Conservation (phyloP, 2,113 vertebrate species). For the Trematocara macrostoma region DNA sequence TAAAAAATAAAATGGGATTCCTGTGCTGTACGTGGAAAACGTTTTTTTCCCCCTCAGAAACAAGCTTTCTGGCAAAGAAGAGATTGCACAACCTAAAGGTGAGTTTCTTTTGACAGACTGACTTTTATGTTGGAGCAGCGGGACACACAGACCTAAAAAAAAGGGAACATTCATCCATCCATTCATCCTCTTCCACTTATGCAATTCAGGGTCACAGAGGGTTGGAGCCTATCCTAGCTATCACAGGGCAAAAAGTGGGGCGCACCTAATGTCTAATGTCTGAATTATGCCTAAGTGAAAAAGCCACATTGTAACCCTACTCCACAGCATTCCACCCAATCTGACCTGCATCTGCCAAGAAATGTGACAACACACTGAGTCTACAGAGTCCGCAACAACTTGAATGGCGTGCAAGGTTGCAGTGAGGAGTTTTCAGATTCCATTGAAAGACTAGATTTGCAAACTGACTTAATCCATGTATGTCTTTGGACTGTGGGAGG, state of each 20-base stretch:
- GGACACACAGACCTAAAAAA: neutral
- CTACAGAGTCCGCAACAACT: neutral
- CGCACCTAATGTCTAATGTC: neutral
- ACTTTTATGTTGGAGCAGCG: neutral
- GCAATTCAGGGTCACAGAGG: neutral
- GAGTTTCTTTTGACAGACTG: fast-evolving
- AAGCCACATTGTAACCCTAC: fast-evolving
- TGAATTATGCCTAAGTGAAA: neutral
- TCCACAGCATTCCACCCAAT: neutral
- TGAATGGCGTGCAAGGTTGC: neutral
- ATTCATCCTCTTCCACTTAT: neutral
- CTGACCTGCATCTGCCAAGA: neutral
- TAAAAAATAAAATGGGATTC: neutral
- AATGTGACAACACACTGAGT: neutral
- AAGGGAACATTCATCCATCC: neutral
- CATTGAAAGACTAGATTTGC: neutral
- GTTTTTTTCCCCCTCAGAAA: neutral
- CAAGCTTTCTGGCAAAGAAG: neutral
- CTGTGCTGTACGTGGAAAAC: fast-evolving
- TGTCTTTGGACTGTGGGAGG: neutral
- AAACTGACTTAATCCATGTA: neutral
- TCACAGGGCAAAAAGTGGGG: neutral
- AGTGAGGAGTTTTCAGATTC: neutral
- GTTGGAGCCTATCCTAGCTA: neutral
- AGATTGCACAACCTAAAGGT: neutral